Percentiles rank a stretch among this genome's conserved stretches.
Evolutionary conservation across 92 coral and sea anemone genomes (phyloP).

Genomic region (Pocillopora grandis): DNA sequence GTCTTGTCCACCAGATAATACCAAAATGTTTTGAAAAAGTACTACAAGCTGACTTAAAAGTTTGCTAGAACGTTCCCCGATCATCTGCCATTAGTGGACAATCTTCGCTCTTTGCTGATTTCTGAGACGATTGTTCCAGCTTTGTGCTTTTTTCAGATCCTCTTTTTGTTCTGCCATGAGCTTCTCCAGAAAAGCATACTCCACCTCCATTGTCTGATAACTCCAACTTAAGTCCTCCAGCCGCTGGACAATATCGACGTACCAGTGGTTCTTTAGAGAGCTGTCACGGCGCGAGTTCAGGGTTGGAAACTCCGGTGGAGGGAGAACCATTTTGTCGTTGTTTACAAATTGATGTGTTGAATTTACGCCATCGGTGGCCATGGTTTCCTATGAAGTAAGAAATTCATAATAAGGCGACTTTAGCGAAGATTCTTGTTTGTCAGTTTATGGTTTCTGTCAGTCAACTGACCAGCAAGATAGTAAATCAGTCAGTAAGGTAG

Average conservation of each 20-base stretch:
- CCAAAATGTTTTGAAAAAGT: no score
- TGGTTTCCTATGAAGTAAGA: neutral
- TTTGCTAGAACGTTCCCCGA: neutral
- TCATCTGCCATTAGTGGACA: neutral
- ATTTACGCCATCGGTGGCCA: neutral
- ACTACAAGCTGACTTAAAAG: no score
- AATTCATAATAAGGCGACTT: neutral
- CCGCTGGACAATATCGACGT: constrained; percentile 67
- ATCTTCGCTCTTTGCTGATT: constrained; percentile 1
- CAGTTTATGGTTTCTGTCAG: no score
- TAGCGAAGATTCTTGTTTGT: neutral
- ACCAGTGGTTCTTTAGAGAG: constrained; percentile 72
- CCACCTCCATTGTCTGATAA: constrained; percentile 60
- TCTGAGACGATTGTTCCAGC: constrained; percentile 41
- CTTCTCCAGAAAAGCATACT: constrained; percentile 68
- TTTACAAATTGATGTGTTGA: neutral
- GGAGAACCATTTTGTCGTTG: neutral
- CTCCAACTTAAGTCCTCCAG: constrained; percentile 77
- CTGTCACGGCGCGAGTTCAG: neutral
- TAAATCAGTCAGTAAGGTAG: no score
- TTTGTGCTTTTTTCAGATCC: constrained; percentile 50
- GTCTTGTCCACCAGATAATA: no score
- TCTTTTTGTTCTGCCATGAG: constrained; percentile 63
- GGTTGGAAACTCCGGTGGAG: neutral
- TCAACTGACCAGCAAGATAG: no score